Percentiles rank a stretch among this genome's conserved stretches.
Evolutionary conservation across 2,797 vertebrate genomes (phyloP).

Genomic region (Craterocephalus amniculus): DNA sequence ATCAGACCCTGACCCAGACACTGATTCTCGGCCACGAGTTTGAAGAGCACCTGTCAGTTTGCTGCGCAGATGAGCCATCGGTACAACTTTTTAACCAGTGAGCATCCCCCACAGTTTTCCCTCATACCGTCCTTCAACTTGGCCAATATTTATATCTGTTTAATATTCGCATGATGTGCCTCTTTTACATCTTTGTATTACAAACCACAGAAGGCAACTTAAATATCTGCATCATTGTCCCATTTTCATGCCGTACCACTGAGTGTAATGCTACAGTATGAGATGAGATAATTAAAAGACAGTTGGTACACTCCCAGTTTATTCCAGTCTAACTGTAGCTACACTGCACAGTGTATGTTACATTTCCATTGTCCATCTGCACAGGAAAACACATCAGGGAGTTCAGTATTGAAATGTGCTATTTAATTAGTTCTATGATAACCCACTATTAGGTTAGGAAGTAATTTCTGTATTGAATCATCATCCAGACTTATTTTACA

Average conservation of each 20-base stretch:
- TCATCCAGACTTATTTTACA: conserved; percentile 44
- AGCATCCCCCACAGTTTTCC: too few relatives aligned
- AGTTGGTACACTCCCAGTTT: conserved; percentile 18
- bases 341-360: conserved; percentile 4
- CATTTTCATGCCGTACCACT: conserved; percentile 1
- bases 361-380: conserved; percentile 20
- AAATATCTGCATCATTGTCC: background rate
- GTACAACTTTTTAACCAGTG: too few relatives aligned
- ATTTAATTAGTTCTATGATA: conserved; percentile 26
- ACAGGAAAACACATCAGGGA: background rate
- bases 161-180: background rate
- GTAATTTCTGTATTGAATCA: conserved; percentile 42
- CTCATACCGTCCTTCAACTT: too few relatives aligned
- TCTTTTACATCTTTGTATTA: conserved; percentile 1
- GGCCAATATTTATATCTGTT: conserved; percentile 26
- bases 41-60: too few relatives aligned
- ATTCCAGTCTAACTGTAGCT: conserved; percentile 6
- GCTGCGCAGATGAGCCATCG: too few relatives aligned
- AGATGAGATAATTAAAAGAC: conserved; percentile 35
- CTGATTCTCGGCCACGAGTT: too few relatives aligned
- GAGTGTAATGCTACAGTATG: conserved; percentile 22
- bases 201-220: background rate
- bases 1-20: too few relatives aligned
- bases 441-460: conserved; percentile 30
- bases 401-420: too few relatives aligned